phyloP scores from a whole-genome alignment of 2,113 vertebrate species.

The Empidonax alnorum region DNA sequence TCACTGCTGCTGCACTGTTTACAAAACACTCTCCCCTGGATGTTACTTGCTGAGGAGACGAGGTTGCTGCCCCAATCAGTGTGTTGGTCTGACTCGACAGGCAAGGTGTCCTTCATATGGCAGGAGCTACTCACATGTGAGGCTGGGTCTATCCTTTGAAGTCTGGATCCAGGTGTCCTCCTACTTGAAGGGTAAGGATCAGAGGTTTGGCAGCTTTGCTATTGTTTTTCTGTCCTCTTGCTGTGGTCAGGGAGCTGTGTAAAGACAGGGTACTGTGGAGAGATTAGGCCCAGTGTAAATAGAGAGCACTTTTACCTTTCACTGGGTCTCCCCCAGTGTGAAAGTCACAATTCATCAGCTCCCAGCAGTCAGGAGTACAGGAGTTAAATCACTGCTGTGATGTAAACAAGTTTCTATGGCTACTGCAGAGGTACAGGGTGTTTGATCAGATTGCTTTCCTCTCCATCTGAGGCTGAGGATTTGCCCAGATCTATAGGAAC shows the following conservation, averaged over 20 bases:
- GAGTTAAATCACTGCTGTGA: background rate
- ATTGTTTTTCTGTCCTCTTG: background rate
- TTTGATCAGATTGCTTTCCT: background rate
- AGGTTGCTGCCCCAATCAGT: background rate
- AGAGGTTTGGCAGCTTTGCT: background rate
- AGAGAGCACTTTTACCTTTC: background rate
- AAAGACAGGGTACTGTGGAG: background rate
- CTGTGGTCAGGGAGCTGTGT: background rate
- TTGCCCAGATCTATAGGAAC: background rate
- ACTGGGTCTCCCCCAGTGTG: background rate
- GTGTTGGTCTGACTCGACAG: background rate
- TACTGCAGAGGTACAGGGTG: background rate
- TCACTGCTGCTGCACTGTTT: background rate
- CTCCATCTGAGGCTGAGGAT: background rate
- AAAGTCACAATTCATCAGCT: background rate
- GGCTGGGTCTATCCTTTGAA: background rate
- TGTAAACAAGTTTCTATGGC: background rate
- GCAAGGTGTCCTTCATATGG: background rate
- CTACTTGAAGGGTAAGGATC: background rate
- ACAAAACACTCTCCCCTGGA: background rate
- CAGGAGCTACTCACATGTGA: background rate
- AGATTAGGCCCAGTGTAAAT: background rate
- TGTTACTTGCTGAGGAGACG: background rate
- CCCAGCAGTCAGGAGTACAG: background rate
- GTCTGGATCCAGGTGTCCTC: background rate